Base-by-base conservation (phyloP, 2,888 invertebrate genomes). In the Heteropelma amictum region DNA sequence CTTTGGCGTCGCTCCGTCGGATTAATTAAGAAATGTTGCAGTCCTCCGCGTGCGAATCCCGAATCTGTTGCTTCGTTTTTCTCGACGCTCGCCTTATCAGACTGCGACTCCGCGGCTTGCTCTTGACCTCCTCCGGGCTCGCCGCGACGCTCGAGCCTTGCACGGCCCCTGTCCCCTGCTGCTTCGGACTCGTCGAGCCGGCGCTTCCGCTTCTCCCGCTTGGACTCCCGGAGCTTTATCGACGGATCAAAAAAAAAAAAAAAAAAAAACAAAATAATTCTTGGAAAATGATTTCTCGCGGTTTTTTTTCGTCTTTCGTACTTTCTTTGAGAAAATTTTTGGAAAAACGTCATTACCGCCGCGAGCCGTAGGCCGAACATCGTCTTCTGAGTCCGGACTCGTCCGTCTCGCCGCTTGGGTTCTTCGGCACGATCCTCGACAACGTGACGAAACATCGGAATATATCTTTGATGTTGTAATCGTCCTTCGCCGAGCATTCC, bases 401-500 rank as follows among this genome's bases (percentile, higher is more conserved):
- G 80, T 92, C 91, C 65, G 91, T 87, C 76, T 93, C 92, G 1
- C 88, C 87, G 3, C 85, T 77, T 3, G 86, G 85, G 78, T 86
- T 89, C 78, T 91, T 91, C 33, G 93, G 93, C 78, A 94, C 89
- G 80, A 95, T 93, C 82, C 93, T 93, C 63, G 95, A 94, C 64
- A 96, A 90, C 38, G 94, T 93, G 77, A 96, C 91, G 86, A 97
- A 93, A 69, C 93, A 93, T 84, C 94, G 93, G 90, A 97, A 97
- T 71, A 96, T 92, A 81, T 96, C 95, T 83, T 93, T 93, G 77
- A 96, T 93, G 87, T 94, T 94, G 84, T 92, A 92, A 87, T 95
- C 94, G 85, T 94, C 94, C 87, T 95, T 95, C 12, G 95, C 95
- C 53, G 94, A 95, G 88, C 94, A 95, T 88, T 94, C 95, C 83